Conservation (phyloP, 2,113 vertebrate species). For the Riparia riparia region DNA sequence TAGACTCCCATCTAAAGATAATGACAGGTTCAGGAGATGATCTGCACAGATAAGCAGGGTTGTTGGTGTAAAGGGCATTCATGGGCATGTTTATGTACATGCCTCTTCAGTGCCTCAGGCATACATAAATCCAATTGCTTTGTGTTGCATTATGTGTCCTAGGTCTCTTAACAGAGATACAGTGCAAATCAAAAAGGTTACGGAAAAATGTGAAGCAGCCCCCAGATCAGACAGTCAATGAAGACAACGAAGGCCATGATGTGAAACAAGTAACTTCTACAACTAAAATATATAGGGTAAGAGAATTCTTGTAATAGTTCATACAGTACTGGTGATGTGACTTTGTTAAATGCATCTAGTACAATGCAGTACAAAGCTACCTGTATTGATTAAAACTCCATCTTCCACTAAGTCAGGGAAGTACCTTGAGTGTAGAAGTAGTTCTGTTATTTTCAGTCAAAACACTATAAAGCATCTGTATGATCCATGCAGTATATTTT, state of each 20-base stretch:
- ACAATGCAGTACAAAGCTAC: neutral
- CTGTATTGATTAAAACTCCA: neutral
- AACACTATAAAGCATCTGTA: neutral
- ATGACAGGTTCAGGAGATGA: neutral
- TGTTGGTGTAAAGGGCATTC: neutral
- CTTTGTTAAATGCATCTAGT: neutral
- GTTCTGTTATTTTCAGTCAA: neutral
- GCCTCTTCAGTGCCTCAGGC: neutral
- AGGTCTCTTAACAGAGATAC: slow-evolving; percentile 98
- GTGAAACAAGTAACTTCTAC: slow-evolving; percentile 92
- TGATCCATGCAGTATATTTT: neutral
- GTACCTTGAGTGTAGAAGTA: neutral
- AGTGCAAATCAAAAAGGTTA: slow-evolving; percentile 96
- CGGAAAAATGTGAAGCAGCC: slow-evolving; percentile 88
- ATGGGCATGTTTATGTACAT: neutral
- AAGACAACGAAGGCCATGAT: slow-evolving; percentile 83
- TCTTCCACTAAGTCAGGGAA: neutral
- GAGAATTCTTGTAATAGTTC: neutral
- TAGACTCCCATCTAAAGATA: neutral
- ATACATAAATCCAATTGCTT: neutral
- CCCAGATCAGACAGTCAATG: slow-evolving; percentile 74
- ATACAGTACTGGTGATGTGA: neutral
- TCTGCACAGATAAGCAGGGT: neutral
- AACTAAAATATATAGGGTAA: slow-evolving; percentile 88
- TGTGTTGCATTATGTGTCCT: slow-evolving; percentile 12